Base-by-base conservation (phyloP, 2,888 invertebrate species). In the Eustalomyia histrio region DNA sequence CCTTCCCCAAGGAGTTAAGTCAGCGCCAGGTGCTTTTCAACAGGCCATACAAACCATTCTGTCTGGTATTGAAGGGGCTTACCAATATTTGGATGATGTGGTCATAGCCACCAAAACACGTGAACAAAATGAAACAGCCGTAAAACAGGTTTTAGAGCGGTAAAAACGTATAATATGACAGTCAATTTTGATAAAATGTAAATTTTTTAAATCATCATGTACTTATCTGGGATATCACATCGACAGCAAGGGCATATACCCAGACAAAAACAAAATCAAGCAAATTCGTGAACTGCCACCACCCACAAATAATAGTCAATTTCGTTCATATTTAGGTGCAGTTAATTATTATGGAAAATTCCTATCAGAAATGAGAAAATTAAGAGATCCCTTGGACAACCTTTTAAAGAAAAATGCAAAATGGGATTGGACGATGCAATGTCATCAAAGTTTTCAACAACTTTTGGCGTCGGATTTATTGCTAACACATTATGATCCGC, bases 381-480 rank as follows among this genome's bases (percentile, higher is more conserved):
- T n/a, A n/a, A n/a, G n/a, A n/a, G n/a, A 52, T 17, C 68, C 75
- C 2, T 16, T 61, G 8, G 71, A 71, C 35, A 50, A 21, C 10
- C 35, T 76, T 16, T 14, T 71, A 14, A 71, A 76, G 33, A 63
- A 50, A 21, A 39, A 71, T 39, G 16, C 14, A 7, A 63, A 68
- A 61, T 68, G 68, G 68, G 86, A 21, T 83, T 88, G 18, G 83
- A 83, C 16, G 86, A 84, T 82, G 86, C 87, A 9, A 85, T 88
- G 21, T 78, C 86, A 69, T 84, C 85, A 9, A 9, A 58, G 52
- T 67, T 74, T 74, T 17, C 16, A 58, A 87, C 8, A 85, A 85
- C 43, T 79, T 87, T 21, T 83, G 85, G 18, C 88, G 84, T 86
- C 43, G 69, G 88, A 33, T 82, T 86, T 24, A 88, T 85, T 81